Evolutionary conservation across 2,113 vertebrate species (phyloP), one percentile per base, ranked within the genome.

Genomic region (Rafetus swinhoei): DNA sequence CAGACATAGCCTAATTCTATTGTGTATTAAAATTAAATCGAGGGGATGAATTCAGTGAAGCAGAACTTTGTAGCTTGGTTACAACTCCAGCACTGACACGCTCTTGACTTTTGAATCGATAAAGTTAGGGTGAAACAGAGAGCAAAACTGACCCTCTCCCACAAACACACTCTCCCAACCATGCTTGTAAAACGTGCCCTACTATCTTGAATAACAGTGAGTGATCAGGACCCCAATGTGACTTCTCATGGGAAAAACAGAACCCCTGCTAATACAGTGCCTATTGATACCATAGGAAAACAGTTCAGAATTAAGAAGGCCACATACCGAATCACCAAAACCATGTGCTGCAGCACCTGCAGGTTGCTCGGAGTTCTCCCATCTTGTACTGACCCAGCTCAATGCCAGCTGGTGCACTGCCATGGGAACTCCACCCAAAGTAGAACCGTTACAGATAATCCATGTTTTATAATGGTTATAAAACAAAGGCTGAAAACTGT

Each of bases 251-350:
- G 76, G 53, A 14, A 80, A 56, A 35, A 50, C 25, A 65, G 16
- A 50, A 7, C 21, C 0, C 0, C 54, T 60, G 60, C 5, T 25
- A 21, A 74, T 14, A n/a, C 6, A 32, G 1, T 24, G 29, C 52
- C 81, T 1, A 2, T 2, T 0, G 0, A 21, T 45, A 27, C 50
- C 25, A 52, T 2, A 15, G 54, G 79, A 81, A 21, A 32, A 6
- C 9, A 54, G 3, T 8, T 54, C 15, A 21, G 60, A 55, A 21
- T 54, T 76, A 62, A 88, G 84, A 0, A 9, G 27, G 27, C 0
- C 32, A 21, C 4, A 45, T 74, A 53, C 59, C 19, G 32, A 60
- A 29, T 76, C 27, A 2, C 18, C 27, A 6, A 55, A 80, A 55
- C 32, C 79, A 79, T 11, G 55, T 13, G 15, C 27, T 59, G 19